These are phyloP conservation scores for Picus viridis DNA, from an alignment of 2,797 vertebrate genomes.

Conservation along the genomic window DNA sequence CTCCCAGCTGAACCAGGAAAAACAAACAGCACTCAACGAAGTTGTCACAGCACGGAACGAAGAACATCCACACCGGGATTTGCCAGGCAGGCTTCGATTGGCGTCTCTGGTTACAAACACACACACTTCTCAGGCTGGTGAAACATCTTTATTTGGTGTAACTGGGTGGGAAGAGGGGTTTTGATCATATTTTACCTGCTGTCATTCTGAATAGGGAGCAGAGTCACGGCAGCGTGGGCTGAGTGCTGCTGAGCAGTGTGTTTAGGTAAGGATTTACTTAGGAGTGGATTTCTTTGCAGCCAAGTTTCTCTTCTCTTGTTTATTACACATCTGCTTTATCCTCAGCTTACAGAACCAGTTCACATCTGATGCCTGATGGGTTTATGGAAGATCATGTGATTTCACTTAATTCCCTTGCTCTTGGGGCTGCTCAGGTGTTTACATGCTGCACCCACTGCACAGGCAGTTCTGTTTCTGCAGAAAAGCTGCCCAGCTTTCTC, in stretches of 20 bases:
- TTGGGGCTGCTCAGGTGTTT: conserved; percentile 13
- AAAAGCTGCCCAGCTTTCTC: background rate
- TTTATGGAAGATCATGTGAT: conserved; percentile 16
- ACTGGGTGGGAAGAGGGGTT: background rate
- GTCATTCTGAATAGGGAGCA: background rate
- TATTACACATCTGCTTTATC: background rate
- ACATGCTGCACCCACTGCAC: background rate
- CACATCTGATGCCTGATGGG: conserved; percentile 6
- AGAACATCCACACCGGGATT: background rate
- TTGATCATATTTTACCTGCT: background rate
- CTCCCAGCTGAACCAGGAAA: conserved; percentile 35
- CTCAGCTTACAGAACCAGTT: conserved; percentile 24
- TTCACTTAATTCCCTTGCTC: background rate
- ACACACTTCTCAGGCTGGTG: background rate
- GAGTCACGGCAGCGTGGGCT: background rate
- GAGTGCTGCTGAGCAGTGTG: background rate
- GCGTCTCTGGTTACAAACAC: background rate
- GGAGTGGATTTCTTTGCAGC: background rate
- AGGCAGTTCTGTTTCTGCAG: background rate
- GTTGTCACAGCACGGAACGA: rapidly evolving
- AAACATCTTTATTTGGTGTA: background rate
- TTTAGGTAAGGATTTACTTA: conserved; percentile 40
- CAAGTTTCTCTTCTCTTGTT: background rate
- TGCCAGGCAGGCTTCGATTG: background rate
- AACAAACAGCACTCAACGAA: background rate